Evolutionary conservation across 2,888 invertebrate genomes (phyloP).

Genomic region (Cantharis rustica): DNA sequence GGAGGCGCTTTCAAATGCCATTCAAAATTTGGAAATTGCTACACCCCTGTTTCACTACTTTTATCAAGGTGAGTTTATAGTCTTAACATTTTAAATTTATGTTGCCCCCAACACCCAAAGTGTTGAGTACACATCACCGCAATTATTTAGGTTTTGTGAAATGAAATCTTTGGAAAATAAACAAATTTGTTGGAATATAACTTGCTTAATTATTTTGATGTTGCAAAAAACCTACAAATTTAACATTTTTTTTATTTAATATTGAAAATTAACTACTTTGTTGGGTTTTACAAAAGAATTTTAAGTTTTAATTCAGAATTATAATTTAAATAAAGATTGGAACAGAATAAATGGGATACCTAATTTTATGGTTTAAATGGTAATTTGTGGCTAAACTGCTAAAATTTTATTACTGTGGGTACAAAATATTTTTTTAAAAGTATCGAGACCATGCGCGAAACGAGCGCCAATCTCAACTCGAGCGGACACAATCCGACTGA

Average conservation of each 20-base stretch:
- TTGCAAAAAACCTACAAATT: slow-evolving; percentile 17
- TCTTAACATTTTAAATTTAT: background rate
- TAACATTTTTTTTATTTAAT: background rate
- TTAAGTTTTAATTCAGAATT: too few species aligned
- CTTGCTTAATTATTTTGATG: background rate
- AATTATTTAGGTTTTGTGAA: slow-evolving; percentile 31
- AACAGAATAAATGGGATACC: too few species aligned
- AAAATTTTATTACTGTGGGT: too few species aligned
- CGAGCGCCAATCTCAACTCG: too few species aligned
- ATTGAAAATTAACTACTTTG: too few species aligned
- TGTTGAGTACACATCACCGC: slow-evolving; percentile 41
- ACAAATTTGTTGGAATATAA: background rate
- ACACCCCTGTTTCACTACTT: slow-evolving; percentile 37
- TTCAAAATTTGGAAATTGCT: background rate
- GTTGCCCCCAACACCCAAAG: slow-evolving; percentile 42
- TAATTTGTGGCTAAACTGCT: too few species aligned
- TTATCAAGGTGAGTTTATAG: slow-evolving; percentile 31
- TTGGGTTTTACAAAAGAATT: too few species aligned
- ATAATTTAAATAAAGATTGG: too few species aligned
- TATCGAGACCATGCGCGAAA: too few species aligned
- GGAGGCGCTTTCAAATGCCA: background rate
- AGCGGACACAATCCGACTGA: too few species aligned
- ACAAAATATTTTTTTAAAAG: too few species aligned
- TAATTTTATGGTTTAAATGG: too few species aligned
- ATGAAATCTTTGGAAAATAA: slow-evolving; percentile 39